These are phyloP conservation scores for Rhineura floridana DNA, from an alignment of 2,113 vertebrate species.

Conservation along the genomic window DNA sequence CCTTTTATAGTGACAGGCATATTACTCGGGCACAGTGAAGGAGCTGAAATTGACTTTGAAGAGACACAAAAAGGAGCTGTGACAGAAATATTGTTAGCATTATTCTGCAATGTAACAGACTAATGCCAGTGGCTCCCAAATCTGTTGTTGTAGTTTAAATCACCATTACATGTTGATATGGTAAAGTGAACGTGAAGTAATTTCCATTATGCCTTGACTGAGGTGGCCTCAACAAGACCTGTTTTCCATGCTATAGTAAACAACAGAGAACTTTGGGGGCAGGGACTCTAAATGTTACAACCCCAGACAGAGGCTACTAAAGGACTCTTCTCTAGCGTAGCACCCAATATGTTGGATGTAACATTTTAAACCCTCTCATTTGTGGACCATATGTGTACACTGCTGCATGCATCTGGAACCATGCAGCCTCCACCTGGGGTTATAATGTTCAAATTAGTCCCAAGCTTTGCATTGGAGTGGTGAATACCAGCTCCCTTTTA, in stretches of 20 bases:
- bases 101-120: neutral
- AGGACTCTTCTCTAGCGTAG: neutral
- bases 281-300: neutral
- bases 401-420: no score
- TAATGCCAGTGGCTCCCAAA: neutral
- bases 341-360: neutral
- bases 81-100: neutral
- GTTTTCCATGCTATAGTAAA: neutral
- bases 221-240: neutral
- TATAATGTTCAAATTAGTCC: neutral
- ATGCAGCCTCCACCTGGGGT: neutral
- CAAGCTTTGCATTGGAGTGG: neutral
- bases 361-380: neutral
- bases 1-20: neutral
- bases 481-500: neutral
- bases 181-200: neutral
- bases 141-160: neutral
- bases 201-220: neutral
- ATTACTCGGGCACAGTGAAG: no score
- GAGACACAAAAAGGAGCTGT: neutral
- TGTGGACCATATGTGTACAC: neutral
- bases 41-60: neutral
- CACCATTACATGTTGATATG: neutral
- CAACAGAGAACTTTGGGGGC: neutral
- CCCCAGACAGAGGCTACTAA: neutral